A percentile compares a stretch with the other conserved stretches of the same genome.
phyloP scores from a whole-genome alignment of 2,888 invertebrate species.

The Scaptomyza reducta region DNA sequence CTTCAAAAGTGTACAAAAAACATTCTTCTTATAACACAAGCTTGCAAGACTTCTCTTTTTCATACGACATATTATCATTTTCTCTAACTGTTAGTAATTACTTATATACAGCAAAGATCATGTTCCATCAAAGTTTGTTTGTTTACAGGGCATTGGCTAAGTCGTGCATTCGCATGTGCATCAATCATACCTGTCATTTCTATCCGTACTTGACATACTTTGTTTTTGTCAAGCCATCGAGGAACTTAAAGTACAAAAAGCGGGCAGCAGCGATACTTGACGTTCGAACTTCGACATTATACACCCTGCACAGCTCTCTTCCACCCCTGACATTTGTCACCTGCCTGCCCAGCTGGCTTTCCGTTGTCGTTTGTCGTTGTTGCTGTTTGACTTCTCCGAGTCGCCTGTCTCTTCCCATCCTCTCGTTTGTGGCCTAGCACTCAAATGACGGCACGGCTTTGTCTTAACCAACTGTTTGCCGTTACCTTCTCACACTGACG shows the following conservation, averaged over 20 bases:
- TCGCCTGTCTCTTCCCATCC: neutral
- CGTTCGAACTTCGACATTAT: slow-evolving; percentile 16
- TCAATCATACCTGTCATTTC: slow-evolving; percentile 13
- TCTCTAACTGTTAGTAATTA: no score
- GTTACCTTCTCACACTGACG: slow-evolving; percentile 17
- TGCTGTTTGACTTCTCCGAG: neutral
- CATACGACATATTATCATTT: no score
- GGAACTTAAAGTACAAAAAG: neutral
- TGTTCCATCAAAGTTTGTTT: neutral
- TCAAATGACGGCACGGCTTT: slow-evolving; percentile 46
- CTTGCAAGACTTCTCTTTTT: no score
- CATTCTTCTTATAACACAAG: no score
- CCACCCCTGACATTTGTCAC: slow-evolving; percentile 20
- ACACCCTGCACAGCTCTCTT: neutral
- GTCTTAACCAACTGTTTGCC: slow-evolving; percentile 39
- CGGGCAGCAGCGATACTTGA: slow-evolving; percentile 28
- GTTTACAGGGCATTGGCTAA: slow-evolving; percentile 2
- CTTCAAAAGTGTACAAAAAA: no score
- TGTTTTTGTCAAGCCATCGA: slow-evolving; percentile 5
- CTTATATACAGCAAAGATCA: no score
- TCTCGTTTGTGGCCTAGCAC: slow-evolving; percentile 13
- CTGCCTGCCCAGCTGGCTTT: slow-evolving; percentile 13
- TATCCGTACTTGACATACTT: slow-evolving; percentile 48
- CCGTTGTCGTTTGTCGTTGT: neutral
- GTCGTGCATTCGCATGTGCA: neutral